phyloP scores from a whole-genome alignment of 2,113 vertebrate genomes.

The Clupea harengus region DNA sequence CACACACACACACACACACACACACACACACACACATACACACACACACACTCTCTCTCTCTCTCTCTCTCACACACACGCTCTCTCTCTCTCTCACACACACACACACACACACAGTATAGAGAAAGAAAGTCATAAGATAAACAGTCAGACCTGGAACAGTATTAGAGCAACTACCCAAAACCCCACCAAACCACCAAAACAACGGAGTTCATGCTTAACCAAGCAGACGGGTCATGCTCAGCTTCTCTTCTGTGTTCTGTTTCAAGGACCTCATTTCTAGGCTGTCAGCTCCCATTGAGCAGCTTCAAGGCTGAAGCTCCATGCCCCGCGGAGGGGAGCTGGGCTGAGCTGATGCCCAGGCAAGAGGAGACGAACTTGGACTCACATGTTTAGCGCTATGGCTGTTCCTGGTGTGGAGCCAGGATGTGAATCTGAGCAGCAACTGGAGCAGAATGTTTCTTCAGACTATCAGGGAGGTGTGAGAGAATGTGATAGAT shows the following conservation, averaged over 20 bases:
- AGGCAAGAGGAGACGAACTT: conserved; percentile 48
- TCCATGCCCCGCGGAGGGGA: conserved; percentile 20
- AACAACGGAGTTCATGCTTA: conserved; percentile 35
- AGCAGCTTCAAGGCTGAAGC: conserved; percentile 34
- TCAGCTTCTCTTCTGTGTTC: conserved; percentile 21
- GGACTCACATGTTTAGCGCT: conserved; percentile 48
- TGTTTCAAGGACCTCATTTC: conserved; percentile 37
- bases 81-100: not conserved
- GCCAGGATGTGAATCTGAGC: conserved; percentile 50
- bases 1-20: not conserved
- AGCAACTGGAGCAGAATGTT: conserved; percentile 49
- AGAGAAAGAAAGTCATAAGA: not conserved
- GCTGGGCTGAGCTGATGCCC: conserved; percentile 40
- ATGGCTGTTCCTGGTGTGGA: conserved; percentile 41
- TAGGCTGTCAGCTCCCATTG: conserved; percentile 49
- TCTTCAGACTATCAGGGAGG: conserved; percentile 40
- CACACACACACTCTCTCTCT: not conserved
- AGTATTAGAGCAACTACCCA: not conserved
- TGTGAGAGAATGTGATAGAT: not conserved
- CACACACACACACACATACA: not conserved
- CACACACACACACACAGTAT: not conserved
- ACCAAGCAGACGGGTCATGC: conserved; percentile 26
- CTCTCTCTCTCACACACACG: too few relatives aligned
- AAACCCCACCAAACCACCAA: conserved; percentile 15
- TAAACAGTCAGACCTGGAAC: not conserved